phyloP scores from a whole-genome alignment of 2,113 vertebrate species.

The Istiophorus platypterus region DNA sequence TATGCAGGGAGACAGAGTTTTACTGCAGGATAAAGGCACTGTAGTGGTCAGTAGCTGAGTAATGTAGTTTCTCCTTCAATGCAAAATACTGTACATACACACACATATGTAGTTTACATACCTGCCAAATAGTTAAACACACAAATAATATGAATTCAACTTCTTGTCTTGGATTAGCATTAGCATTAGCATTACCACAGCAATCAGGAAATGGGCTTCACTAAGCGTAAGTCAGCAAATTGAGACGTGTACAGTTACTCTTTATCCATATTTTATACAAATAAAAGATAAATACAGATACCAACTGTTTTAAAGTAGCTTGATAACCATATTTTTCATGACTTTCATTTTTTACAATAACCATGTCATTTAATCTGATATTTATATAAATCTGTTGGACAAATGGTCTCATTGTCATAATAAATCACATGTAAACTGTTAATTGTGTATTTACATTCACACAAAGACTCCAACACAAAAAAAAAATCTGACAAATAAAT shows the following conservation, averaged over 20 bases:
- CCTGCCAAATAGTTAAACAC: not conserved
- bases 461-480: conserved; percentile 24
- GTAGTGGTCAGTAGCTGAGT: conserved; percentile 23
- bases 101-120: not conserved
- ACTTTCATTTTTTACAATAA: conserved; percentile 17
- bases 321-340: not conserved
- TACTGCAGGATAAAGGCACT: conserved; percentile 53
- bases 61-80: not conserved
- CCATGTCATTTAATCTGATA: not conserved
- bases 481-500: conserved; percentile 53
- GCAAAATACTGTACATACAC: not conserved
- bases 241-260: not conserved
- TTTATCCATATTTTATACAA: conserved; percentile 17
- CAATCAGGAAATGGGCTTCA: not conserved
- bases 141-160: not conserved
- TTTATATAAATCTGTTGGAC: conserved; percentile 19
- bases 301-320: conserved; percentile 5
- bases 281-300: conserved; percentile 14
- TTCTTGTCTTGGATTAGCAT: conserved; percentile 15
- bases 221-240: conserved; percentile 4
- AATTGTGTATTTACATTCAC: conserved; percentile 45
- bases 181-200: conserved; percentile 35
- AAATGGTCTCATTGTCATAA: conserved; percentile 1
- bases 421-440: conserved; percentile 43
- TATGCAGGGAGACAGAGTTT: conserved; percentile 14